phyloP scores from a whole-genome alignment of 35 echinoderm and acorn worm species.

The Heliocidaris erythrogramma region DNA sequence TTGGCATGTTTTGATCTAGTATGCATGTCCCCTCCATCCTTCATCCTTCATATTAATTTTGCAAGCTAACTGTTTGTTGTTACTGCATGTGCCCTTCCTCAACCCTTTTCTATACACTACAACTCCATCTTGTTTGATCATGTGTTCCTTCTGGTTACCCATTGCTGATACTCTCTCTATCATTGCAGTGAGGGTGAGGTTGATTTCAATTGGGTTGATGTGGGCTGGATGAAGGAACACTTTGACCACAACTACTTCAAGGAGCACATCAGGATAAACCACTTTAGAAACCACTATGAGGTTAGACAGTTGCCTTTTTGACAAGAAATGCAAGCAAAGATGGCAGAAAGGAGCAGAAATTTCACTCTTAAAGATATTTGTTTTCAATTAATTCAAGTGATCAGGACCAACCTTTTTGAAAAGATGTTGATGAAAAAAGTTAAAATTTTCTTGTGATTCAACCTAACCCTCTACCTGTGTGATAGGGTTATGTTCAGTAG shows the following conservation, averaged over 20 bases:
- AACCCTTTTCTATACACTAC: neutral
- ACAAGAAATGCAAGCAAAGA: neutral
- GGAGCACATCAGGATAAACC: constrained; percentile 95
- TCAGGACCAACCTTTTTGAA: neutral
- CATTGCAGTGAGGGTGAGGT: constrained; percentile 77
- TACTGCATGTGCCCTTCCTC: no score
- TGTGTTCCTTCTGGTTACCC: neutral
- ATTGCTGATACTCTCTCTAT: neutral
- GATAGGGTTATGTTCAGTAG: neutral
- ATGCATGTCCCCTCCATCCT: no score
- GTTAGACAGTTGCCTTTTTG: constrained; percentile 48
- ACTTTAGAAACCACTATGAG: constrained; percentile 99
- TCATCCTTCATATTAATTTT: no score
- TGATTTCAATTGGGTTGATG: constrained; percentile 97
- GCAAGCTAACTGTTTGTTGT: no score
- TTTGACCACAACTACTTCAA: constrained; percentile 96
- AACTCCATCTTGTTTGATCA: neutral
- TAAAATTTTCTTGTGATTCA: neutral
- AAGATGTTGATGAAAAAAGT: neutral
- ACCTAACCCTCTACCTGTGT: neutral
- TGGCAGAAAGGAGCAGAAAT: neutral
- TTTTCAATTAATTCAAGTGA: neutral
- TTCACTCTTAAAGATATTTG: neutral
- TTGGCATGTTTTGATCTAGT: no score
- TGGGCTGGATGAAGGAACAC: constrained; percentile 98